These are phyloP conservation scores for Otis tarda DNA, from an alignment of 2,113 vertebrate genomes.

Conservation along the genomic window DNA sequence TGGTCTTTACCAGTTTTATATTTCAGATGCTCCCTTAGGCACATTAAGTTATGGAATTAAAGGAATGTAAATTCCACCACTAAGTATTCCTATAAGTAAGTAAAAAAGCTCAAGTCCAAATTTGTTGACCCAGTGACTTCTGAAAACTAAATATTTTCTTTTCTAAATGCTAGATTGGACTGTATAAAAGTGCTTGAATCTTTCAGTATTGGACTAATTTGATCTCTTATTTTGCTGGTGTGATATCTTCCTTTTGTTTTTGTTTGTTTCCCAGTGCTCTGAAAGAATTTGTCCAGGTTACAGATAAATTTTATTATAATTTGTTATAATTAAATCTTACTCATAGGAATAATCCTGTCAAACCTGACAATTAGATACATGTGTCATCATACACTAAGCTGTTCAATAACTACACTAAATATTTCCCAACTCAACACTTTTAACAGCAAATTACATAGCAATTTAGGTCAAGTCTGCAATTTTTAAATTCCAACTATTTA, in stretches of 20 bases:
- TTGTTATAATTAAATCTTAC: neutral
- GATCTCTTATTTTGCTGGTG: neutral
- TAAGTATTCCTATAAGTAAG: neutral
- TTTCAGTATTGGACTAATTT: neutral
- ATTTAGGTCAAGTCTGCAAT: neutral
- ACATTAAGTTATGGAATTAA: neutral
- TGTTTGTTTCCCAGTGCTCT: neutral
- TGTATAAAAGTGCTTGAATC: neutral
- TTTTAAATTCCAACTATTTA: neutral
- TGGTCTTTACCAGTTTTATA: constrained; percentile 3
- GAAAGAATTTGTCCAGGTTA: neutral
- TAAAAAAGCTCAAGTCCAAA: neutral
- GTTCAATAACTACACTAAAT: neutral
- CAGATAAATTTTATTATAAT: neutral
- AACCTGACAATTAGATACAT: neutral
- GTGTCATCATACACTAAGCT: neutral
- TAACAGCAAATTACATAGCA: neutral
- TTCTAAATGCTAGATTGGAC: neutral
- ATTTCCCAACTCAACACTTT: neutral
- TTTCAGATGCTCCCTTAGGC: constrained; percentile 7
- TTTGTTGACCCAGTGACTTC: neutral
- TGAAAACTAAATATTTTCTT: neutral
- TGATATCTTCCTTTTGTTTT: neutral
- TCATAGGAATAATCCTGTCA: neutral
- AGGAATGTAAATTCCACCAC: neutral